Evolutionary conservation across 2,888 invertebrate genomes (phyloP).

Genomic region (Ochropacha duplaris): DNA sequence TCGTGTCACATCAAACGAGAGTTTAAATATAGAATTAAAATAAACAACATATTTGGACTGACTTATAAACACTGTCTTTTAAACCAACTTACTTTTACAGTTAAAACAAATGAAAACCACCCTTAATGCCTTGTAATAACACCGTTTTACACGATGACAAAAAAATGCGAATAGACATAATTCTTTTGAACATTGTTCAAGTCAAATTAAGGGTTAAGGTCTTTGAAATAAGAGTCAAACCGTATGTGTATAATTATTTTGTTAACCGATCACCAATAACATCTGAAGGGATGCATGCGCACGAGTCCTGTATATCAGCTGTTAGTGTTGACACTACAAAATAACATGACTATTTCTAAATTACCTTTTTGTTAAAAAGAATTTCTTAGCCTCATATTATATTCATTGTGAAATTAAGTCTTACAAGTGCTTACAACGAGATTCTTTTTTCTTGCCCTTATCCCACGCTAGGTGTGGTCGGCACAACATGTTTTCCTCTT

Average conservation of each 20-base stretch:
- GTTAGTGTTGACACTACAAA: constrained; percentile 31
- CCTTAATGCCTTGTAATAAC: constrained; percentile 8
- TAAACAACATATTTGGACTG: constrained; percentile 34
- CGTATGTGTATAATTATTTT: background rate
- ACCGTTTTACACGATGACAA: background rate
- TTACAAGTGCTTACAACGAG: too few relatives aligned
- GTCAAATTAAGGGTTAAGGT: background rate
- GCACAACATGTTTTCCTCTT: too few relatives aligned
- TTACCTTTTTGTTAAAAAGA: constrained; percentile 1
- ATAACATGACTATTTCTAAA: constrained; percentile 26
- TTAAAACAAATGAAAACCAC: constrained; percentile 8
- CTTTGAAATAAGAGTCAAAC: background rate
- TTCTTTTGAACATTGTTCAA: background rate
- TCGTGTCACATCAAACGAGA: constrained; percentile 54
- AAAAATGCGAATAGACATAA: background rate
- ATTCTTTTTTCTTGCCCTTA: too few relatives aligned
- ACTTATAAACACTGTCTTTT: constrained; percentile 24
- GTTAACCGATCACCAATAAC: background rate
- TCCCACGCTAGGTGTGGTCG: too few relatives aligned
- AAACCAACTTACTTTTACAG: background rate
- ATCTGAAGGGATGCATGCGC: constrained; percentile 25
- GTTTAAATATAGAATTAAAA: constrained; percentile 41
- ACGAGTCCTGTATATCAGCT: constrained; percentile 27
- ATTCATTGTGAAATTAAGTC: too few relatives aligned
- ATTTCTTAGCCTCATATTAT: too few relatives aligned